Base-by-base conservation (phyloP, 2,113 vertebrate genomes). In the Mixornis gularis region DNA sequence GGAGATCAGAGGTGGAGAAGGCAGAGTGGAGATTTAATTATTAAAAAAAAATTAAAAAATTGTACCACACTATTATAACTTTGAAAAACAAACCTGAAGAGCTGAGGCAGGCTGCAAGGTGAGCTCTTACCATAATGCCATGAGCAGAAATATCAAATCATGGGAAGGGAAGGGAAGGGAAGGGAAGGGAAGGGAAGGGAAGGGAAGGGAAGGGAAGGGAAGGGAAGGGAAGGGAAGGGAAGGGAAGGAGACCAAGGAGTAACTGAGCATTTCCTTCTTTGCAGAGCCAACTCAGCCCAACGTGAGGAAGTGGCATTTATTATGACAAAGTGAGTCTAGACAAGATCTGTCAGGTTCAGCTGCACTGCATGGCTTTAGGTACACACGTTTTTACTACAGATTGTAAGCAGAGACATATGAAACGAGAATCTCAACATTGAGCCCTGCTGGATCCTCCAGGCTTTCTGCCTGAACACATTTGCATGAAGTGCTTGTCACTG, bases 311-410 rank as follows among this genome's bases (percentile, higher is more conserved):
- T n/a, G 4, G 40, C 69, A 71, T 92, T 94, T 90, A 80, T 93
- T 83, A 17, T 88, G 91, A 93, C 91, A 94, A 73, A 84, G 17
- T 38, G 73, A 95, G 91, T 85, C 83, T 91, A 89, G 91, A 94
- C 72, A 78, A 73, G 86, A 63, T 73, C 49, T 43, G 77, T 88
- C 83, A 92, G 83, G 73, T 81, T 86, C 92, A 88, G 88, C 83
- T 85, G 79, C 59, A 44, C 66, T 85, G 41, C 46, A 24, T 5
- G 78, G 63, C 26, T 92, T 65, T 82, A 85, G 82, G 86, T 90
- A 12, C 60, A 86, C 88, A 92, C 49, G 41, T 82, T 79, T 88
- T 29, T 46, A 49, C 53, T 19, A 12, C 59, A 85, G 69, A 79
- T 41, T 85, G 87, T 40, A 77, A 49, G 56, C 79, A 70, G 43